These are phyloP conservation scores for Oxygymnocypris stewartii DNA, from an alignment of 2,113 vertebrate genomes.

Conservation along the genomic window DNA sequence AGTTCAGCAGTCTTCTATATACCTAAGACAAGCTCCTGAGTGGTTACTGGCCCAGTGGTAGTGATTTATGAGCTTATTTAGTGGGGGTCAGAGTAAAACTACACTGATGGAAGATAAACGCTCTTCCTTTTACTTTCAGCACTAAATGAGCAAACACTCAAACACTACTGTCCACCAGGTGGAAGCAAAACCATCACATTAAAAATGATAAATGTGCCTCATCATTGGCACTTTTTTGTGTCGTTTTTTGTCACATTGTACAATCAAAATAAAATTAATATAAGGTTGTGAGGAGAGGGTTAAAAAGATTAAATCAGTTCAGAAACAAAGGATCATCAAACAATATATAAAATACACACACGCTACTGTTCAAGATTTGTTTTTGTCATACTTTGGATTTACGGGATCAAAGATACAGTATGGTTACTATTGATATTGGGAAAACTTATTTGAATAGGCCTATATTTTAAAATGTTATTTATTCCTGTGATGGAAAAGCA, in stretches of 20 bases:
- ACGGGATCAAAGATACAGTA: neutral
- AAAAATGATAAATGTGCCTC: neutral
- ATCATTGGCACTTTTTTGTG: neutral
- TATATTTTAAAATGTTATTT: too few relatives aligned
- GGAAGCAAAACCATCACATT: constrained; percentile 30
- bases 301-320: neutral
- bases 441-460: neutral
- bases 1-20: constrained; percentile 14
- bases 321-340: neutral
- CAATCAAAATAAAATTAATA: neutral
- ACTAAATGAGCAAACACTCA: neutral
- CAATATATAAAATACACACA: neutral
- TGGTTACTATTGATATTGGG: neutral
- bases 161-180: constrained; percentile 18
- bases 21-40: neutral
- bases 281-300: neutral
- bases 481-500: too few relatives aligned
- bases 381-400: neutral
- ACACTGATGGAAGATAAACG: neutral
- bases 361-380: neutral
- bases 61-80: constrained; percentile 46
- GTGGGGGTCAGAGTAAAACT: constrained; percentile 17
- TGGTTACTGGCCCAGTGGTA: neutral
- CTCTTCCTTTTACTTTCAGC: constrained; percentile 4
- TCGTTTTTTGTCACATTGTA: neutral